Evolutionary conservation across 2,797 vertebrate species (phyloP).

Genomic region (Parauchenoglanis ngamensis): DNA sequence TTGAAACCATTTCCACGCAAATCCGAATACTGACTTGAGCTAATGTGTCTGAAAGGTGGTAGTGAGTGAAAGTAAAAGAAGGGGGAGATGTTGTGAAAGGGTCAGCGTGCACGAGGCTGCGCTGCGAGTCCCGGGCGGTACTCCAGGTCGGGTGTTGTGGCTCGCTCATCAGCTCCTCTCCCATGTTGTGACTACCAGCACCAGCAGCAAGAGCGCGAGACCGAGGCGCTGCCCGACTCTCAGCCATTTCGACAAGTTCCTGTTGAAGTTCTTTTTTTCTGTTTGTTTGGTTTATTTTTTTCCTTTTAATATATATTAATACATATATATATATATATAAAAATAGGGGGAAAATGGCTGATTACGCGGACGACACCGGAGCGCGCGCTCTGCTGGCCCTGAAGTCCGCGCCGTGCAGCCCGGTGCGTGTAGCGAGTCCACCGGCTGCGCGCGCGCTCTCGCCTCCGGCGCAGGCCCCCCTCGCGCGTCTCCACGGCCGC

Average conservation of each 20-base stretch:
- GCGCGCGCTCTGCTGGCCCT: conserved; percentile 87
- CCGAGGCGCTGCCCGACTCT: conserved; percentile 71
- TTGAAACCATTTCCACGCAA: fast-evolving
- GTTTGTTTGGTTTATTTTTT: conserved; percentile 56
- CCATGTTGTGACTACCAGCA: conserved; percentile 74
- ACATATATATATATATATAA: neutral
- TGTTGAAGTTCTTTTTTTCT: conserved; percentile 36
- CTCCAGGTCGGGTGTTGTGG: conserved; percentile 66
- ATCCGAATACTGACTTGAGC: too few species aligned
- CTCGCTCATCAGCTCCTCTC: conserved; percentile 43
- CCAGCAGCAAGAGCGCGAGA: conserved; percentile 72
- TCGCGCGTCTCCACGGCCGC: conserved; percentile 93
- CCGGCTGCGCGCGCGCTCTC: conserved; percentile 71
- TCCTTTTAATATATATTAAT: conserved; percentile 22
- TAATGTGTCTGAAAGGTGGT: too few species aligned
- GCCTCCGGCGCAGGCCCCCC: conserved; percentile 71
- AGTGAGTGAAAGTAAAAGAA: neutral
- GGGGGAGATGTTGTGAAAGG: neutral
- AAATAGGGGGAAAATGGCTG: conserved; percentile 79
- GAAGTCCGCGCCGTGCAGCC: conserved; percentile 90
- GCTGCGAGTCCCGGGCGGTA: neutral
- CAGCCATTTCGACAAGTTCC: conserved; percentile 68
- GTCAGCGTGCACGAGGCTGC: too few species aligned
- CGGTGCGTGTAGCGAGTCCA: conserved; percentile 76
- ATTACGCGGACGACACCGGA: conserved; percentile 90